phyloP scores from a whole-genome alignment of 37 sponge, comb jelly and placozoan genomes.

The Crambe crambe region DNA sequence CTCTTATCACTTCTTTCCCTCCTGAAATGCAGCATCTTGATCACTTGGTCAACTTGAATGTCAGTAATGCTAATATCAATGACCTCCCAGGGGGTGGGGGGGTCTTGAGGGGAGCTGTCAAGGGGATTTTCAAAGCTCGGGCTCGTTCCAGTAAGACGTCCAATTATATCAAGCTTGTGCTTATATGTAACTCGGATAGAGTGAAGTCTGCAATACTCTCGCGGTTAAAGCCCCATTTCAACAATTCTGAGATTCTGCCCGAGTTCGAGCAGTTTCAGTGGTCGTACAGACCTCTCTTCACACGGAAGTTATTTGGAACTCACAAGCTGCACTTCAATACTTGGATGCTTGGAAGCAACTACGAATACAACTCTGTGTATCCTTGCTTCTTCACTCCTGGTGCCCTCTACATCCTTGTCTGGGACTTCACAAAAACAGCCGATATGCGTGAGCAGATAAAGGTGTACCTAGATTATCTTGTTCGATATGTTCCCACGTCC shows the following conservation, averaged over 20 bases:
- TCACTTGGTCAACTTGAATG: constrained; percentile 59
- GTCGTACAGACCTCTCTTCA: constrained; percentile 46
- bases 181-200: constrained; percentile 56
- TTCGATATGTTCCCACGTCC: constrained; percentile 52
- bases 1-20: constrained; percentile 55
- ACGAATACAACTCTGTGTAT: constrained; percentile 39
- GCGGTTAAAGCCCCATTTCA: constrained; percentile 21
- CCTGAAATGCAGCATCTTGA: constrained; percentile 67
- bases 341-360: constrained; percentile 56
- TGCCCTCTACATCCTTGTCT: constrained; percentile 71
- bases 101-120: constrained; percentile 26
- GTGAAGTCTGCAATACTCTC: constrained; percentile 52
- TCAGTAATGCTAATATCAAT: constrained; percentile 40
- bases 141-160: constrained; percentile 66
- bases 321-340: constrained; percentile 72
- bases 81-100: constrained; percentile 47
- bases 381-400: constrained; percentile 69
- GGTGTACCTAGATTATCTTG: constrained; percentile 40
- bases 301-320: constrained; percentile 13
- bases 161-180: constrained; percentile 56
- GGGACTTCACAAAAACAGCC: constrained; percentile 46
- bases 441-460: constrained; percentile 66
- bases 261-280: constrained; percentile 58
- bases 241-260: not conserved
- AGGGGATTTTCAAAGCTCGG: constrained; percentile 42